phyloP scores from a whole-genome alignment of 30 jellyfish, hydroid and myxozoan species.

The Pelagia noctiluca region DNA sequence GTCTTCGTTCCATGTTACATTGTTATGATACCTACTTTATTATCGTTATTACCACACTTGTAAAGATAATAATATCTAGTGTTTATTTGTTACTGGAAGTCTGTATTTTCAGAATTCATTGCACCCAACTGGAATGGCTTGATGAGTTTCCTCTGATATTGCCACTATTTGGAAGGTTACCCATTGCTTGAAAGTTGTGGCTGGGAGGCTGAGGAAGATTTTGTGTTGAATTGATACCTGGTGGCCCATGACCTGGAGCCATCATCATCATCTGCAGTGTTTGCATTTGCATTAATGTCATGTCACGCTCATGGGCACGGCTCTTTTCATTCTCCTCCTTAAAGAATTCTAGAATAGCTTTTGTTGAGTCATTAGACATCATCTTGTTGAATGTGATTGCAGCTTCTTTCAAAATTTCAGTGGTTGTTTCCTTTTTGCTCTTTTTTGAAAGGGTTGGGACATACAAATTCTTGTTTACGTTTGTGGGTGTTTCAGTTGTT shows the following conservation, averaged over 20 bases:
- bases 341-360: slow-evolving; percentile 15
- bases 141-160: slow-evolving; percentile 2
- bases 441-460: slow-evolving; percentile 36
- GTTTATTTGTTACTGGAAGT: slow-evolving; percentile 13
- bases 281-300: slow-evolving; percentile 50
- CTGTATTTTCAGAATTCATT: slow-evolving; percentile 19
- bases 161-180: slow-evolving; percentile 8
- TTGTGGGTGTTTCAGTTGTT: too few relatives aligned
- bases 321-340: slow-evolving; percentile 55
- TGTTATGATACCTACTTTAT: neutral
- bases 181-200: neutral
- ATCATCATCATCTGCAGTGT: slow-evolving; percentile 39
- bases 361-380: slow-evolving; percentile 50
- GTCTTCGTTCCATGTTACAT: neutral
- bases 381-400: slow-evolving; percentile 35
- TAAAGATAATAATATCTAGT: neutral
- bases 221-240: neutral
- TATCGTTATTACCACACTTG: neutral
- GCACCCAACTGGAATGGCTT: slow-evolving; percentile 10
- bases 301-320: slow-evolving; percentile 37
- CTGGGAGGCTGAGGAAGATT: slow-evolving; percentile 10
- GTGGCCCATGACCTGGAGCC: slow-evolving; percentile 32
- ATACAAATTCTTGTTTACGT: neutral
- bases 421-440: slow-evolving; percentile 21
- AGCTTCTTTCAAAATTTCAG: slow-evolving; percentile 28